phyloP scores from a whole-genome alignment of 2,888 invertebrate genomes.

The Athalia rosae region DNA sequence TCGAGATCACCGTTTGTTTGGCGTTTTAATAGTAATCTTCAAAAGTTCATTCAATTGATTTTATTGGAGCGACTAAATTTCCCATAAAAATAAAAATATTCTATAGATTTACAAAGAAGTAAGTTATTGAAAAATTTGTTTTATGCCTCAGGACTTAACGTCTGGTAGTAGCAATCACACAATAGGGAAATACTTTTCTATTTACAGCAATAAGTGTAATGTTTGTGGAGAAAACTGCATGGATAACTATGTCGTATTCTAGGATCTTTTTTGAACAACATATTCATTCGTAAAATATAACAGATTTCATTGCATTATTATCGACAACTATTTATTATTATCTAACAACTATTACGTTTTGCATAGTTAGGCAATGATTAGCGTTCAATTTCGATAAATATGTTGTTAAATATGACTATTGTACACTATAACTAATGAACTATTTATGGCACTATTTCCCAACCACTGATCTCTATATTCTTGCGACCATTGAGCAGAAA shows the following conservation, averaged over 20 bases:
- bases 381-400: conserved; percentile 22
- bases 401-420: conserved; percentile 19
- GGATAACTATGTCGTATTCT: not conserved
- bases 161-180: not conserved
- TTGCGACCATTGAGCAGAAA: not conserved
- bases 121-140: too few species aligned
- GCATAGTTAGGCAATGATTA: conserved; percentile 18
- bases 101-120: too few species aligned
- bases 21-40: too few species aligned
- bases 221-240: conserved; percentile 18
- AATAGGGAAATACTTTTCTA: not conserved
- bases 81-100: too few species aligned
- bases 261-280: conserved; percentile 23
- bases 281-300: conserved; percentile 22
- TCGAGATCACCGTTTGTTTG: too few species aligned
- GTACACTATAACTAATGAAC: conserved; percentile 4
- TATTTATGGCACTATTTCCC: conserved; percentile 1
- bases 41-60: too few species aligned
- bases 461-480: not conserved
- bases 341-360: not conserved
- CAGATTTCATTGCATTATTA: not conserved
- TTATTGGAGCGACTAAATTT: too few species aligned
- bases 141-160: too few species aligned
- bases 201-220: not conserved
- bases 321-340: not conserved